Percentiles rank a stretch among this genome's conserved stretches.
Evolutionary conservation across 2,797 vertebrate genomes (phyloP).

Genomic region (Acrossocheilus fasciatus): DNA sequence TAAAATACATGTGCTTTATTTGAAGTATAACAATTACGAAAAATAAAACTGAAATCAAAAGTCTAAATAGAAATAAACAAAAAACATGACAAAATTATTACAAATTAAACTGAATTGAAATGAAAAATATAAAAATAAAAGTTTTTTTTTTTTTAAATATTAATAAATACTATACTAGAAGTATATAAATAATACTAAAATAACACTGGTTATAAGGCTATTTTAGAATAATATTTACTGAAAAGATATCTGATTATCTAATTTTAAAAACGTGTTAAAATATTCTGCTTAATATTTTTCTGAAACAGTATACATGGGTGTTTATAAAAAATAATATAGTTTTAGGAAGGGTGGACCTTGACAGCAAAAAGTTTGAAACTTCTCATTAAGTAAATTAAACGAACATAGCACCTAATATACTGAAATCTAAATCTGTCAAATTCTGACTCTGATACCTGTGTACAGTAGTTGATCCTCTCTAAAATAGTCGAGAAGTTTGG

Average conservation of each 20-base stretch:
- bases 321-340: background rate
- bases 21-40: too few species aligned
- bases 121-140: background rate
- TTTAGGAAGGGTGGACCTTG: background rate
- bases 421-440: background rate
- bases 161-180: background rate
- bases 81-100: too few species aligned
- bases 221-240: background rate
- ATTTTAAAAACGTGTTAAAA: background rate
- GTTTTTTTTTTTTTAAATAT: background rate
- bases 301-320: background rate
- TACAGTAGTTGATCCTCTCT: constrained; percentile 91
- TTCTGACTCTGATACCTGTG: constrained; percentile 79
- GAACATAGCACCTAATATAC: background rate
- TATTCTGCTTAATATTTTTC: background rate
- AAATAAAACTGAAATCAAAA: background rate
- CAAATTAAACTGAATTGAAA: background rate
- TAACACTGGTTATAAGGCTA: background rate
- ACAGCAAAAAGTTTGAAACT: background rate
- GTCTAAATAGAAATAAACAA: background rate
- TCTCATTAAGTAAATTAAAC: background rate
- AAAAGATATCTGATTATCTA: background rate
- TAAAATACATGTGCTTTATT: background rate
- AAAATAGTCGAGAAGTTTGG: constrained; percentile 91
- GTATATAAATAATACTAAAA: background rate